These are phyloP conservation scores for Myripristis murdjan DNA, from an alignment of 2,797 vertebrate species.

Conservation along the genomic window DNA sequence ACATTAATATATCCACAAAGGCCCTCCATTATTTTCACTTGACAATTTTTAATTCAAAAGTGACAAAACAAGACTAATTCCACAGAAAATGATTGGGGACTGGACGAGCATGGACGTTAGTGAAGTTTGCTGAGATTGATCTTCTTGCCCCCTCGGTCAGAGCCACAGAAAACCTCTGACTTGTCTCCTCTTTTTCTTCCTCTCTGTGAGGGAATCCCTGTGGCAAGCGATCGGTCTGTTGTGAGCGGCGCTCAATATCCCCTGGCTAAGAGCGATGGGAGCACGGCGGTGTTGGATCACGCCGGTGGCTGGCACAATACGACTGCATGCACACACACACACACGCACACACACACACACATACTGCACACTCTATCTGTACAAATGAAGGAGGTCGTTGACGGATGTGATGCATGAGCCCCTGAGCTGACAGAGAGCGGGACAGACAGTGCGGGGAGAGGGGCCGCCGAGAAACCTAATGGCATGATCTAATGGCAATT, in stretches of 20 bases:
- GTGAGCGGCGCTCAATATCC: conserved; percentile 78
- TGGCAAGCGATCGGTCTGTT: conserved; percentile 79
- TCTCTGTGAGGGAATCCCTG: conserved; percentile 78
- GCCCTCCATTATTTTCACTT: conserved; percentile 73
- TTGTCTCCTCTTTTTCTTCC: conserved; percentile 57
- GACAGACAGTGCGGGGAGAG: conserved; percentile 64
- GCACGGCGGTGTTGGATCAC: conserved; percentile 51
- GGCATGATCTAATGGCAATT: conserved; percentile 97
- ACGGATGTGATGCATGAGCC: conserved; percentile 92
- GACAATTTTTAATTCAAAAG: conserved; percentile 82
- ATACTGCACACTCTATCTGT: conserved; percentile 86
- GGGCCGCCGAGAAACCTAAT: conserved; percentile 84
- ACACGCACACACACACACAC: conserved; percentile 56
- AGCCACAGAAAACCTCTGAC: conserved; percentile 56
- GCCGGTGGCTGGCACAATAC: conserved; percentile 56
- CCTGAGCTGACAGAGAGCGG: conserved; percentile 86
- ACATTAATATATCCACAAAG: conserved; percentile 69
- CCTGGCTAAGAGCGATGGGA: conserved; percentile 73
- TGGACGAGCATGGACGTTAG: conserved; percentile 64
- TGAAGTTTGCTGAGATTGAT: conserved; percentile 78
- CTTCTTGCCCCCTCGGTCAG: conserved; percentile 51
- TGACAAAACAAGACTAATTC: conserved; percentile 84
- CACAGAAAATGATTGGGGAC: conserved; percentile 66
- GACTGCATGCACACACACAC: conserved; percentile 16
- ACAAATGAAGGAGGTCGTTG: conserved; percentile 90